Base-by-base conservation (phyloP, 2,888 invertebrate genomes). In the Lottia gigantea region DNA sequence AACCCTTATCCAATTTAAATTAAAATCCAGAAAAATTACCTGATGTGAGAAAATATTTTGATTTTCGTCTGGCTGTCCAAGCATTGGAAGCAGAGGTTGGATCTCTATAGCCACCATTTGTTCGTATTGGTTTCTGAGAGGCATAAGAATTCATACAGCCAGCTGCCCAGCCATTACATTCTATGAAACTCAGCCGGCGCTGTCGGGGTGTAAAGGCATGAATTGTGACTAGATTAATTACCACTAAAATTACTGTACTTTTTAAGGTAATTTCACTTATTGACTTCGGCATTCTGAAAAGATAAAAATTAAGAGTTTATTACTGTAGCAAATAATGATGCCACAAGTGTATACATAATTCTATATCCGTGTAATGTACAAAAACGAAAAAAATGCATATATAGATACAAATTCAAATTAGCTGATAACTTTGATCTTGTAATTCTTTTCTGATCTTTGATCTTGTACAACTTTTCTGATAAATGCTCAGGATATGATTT, bases 111-210 rank as follows among this genome's bases (percentile, higher is more conserved):
- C 40, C 40, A 40, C 40, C 40, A 40, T 40, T 40, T 40, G 40
- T 40, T 8, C 40, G 40, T 40, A 40, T 40, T 55, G 55, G 23
- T 14, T 55, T 55, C 23, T 55, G 55, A 8, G 55, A 55, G 2
- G 55, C 71, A 63, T 67, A 77, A 25, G 73, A 74, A 64, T 74
- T 68, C 12, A 76, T 74, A 69, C 82, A 83, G 4, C 81, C 78
- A 6, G 82, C 80, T 8, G 80, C 82, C 82, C 82, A 83, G 16
- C 82, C 82, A 46, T 74, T 76, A 67, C 82, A 83, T 2, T 74
- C 74, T 62, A 81, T 79, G 65, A 83, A 73, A 19, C 78, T 76
- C 68, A 79, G 81, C 45, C 80, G 75, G 45, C 66, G 46, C 23
- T 67, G 40, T 11, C 70, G 67, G 1, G 74, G 70, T 40, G 40